Percentiles rank a stretch among this genome's conserved stretches.
Evolutionary conservation across 2,888 invertebrate species (phyloP).

Genomic region (Limnephilus auricula): DNA sequence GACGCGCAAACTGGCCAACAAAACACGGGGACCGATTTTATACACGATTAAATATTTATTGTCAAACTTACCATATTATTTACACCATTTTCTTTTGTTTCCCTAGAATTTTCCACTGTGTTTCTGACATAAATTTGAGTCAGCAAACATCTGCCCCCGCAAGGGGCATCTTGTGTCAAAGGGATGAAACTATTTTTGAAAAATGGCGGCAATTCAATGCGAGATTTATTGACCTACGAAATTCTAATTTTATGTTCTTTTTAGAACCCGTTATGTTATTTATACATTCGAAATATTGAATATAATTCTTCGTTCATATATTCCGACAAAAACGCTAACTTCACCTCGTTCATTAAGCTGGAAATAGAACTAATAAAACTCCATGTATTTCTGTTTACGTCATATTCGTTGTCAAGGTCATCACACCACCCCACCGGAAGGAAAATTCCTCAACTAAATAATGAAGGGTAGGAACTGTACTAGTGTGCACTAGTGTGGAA

Average conservation of each 20-base stretch:
- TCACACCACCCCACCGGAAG: neutral
- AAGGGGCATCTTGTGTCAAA: conserved; percentile 56
- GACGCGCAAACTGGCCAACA: conserved; percentile 17
- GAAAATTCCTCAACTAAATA: neutral
- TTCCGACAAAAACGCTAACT: neutral
- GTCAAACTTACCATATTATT: conserved; percentile 57
- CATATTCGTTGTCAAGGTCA: neutral
- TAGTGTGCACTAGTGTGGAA: neutral
- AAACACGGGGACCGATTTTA: conserved; percentile 40
- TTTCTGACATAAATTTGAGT: conserved; percentile 64
- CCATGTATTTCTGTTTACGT: neutral
- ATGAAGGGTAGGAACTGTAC: neutral
- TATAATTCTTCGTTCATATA: neutral
- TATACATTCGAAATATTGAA: neutral
- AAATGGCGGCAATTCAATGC: conserved; percentile 53
- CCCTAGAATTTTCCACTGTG: conserved; percentile 59
- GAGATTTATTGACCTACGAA: neutral
- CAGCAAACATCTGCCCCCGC: conserved; percentile 61
- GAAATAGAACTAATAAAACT: neutral
- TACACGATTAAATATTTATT: conserved; percentile 20
- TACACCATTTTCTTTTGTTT: conserved; percentile 64
- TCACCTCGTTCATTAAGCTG: neutral
- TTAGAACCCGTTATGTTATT: neutral
- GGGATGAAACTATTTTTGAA: conserved; percentile 56
- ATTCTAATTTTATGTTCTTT: neutral